A percentile compares a stretch with the other conserved stretches of the same genome.
These are phyloP conservation scores for Listronotus bonariensis DNA, from an alignment of 1,140 invertebrate genomes.

Conservation along the genomic window DNA sequence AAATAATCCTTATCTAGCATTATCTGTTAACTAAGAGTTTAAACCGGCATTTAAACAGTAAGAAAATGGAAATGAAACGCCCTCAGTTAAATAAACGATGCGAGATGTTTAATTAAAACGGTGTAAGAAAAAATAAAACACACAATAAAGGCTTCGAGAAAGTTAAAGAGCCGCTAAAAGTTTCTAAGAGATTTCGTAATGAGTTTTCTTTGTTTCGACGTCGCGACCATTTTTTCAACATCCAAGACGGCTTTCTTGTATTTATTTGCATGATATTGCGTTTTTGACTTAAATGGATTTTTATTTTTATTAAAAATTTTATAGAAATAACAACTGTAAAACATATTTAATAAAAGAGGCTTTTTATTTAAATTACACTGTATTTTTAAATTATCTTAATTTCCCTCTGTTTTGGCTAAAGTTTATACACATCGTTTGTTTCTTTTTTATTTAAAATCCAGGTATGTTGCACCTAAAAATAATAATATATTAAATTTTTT, in stretches of 20 bases:
- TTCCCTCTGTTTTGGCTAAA: too few species aligned
- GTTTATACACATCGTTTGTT: too few species aligned
- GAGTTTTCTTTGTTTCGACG: conserved; percentile 27
- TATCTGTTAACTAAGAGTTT: neutral
- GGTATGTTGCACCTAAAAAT: too few species aligned
- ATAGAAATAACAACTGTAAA: too few species aligned
- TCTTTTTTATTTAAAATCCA: too few species aligned
- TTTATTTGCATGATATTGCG: too few species aligned
- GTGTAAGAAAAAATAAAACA: conserved; percentile 22
- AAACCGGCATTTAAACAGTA: conserved; percentile 7
- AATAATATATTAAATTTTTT: too few species aligned
- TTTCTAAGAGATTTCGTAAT: conserved; percentile 32
- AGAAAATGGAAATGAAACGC: conserved; percentile 27
- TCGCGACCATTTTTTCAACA: conserved; percentile 22
- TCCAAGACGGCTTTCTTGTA: neutral
- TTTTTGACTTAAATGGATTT: too few species aligned
- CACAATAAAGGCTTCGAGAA: conserved; percentile 28
- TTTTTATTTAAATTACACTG: too few species aligned
- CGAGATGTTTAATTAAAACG: conserved; percentile 29
- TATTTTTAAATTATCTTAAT: too few species aligned
- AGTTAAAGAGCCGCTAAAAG: conserved; percentile 20
- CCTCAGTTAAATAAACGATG: conserved; percentile 23
- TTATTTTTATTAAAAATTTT: too few species aligned
- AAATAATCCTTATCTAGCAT: conserved; percentile 10
- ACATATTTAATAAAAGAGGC: too few species aligned